Evolutionary conservation across 2,797 vertebrate genomes (phyloP), one percentile per base, ranked within the genome.

Genomic region (Sparus aurata): DNA sequence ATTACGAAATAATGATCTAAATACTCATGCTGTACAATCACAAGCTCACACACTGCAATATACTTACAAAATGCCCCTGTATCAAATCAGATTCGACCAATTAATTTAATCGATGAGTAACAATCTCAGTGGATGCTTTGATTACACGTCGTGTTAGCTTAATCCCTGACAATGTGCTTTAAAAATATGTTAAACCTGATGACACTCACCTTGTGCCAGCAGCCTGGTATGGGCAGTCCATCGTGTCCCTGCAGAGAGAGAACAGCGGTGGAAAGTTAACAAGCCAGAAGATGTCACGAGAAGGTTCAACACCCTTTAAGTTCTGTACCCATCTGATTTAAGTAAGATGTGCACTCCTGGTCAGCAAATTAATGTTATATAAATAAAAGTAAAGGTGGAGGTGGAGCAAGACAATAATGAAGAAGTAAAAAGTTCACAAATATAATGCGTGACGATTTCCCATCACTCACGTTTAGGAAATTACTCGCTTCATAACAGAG

Each of bases 201-300:
- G 9, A 55, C 66, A 59, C 93, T 87, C 77, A 99, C 97, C 97
- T 99, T 98, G 84, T 99, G 97, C 98, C 97, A 99, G 92, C 98
- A 99, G 93, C 97, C 97, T 83, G 97, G 96, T 94, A 99, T 96
- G 2, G 98, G 98, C 84, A 99, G 91, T 79, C 98, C 98, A 0
- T 99, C 98, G 2, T 96, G 96, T 74, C 98, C 98, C 98, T 99
- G 93, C 46, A 87, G 22, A 71, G 18, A 12, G 61, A 73, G 58
- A 73, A 91, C n/a, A 75, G 46, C 41, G 76, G 75, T 49, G n/a
- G 8, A 65, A 27, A 13, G 63, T 64, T 80, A 59, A 59, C 34
- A 45, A 50, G 43, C 5, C 13, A 72, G 59, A 15, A 76, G 22
- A 75, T 10, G 38, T 43, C 4, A 46, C 6, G 20, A 22, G 27